These are phyloP conservation scores for Argynnis bischoffii DNA, from an alignment of 2,888 invertebrate species.

Conservation along the genomic window DNA sequence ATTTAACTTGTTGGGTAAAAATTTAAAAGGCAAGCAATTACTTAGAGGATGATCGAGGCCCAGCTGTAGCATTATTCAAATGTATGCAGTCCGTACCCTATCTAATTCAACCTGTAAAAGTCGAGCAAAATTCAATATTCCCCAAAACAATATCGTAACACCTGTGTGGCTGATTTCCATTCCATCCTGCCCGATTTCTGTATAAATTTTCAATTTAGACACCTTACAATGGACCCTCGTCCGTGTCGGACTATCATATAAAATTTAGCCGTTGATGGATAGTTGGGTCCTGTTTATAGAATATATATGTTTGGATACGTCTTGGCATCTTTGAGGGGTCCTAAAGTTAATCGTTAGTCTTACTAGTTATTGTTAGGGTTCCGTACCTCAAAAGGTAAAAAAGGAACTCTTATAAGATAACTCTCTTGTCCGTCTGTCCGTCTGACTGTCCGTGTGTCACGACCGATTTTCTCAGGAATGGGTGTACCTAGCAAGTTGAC, in stretches of 20 bases:
- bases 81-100: conserved; percentile 45
- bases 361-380: too few species aligned
- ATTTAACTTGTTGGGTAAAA: background rate
- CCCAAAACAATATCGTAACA: conserved; percentile 65
- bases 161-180: conserved; percentile 60
- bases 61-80: conserved; percentile 43
- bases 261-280: conserved; percentile 33
- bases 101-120: conserved; percentile 67
- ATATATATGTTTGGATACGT: background rate
- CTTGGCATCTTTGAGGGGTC: background rate
- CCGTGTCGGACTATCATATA: conserved; percentile 35
- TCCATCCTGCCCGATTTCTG: conserved; percentile 48
- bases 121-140: conserved; percentile 68
- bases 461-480: too few species aligned
- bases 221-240: conserved; percentile 49
- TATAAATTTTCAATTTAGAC: conserved; percentile 67
- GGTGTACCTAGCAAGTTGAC: too few species aligned
- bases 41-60: conserved; percentile 23
- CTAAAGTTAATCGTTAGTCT: background rate
- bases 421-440: too few species aligned
- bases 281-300: conserved; percentile 2
- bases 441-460: too few species aligned
- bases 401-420: too few species aligned
- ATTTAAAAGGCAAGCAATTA: conserved; percentile 28
- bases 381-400: too few species aligned